Conservation (phyloP, 2,797 vertebrate genomes). For the Scleropages formosus region DNA sequence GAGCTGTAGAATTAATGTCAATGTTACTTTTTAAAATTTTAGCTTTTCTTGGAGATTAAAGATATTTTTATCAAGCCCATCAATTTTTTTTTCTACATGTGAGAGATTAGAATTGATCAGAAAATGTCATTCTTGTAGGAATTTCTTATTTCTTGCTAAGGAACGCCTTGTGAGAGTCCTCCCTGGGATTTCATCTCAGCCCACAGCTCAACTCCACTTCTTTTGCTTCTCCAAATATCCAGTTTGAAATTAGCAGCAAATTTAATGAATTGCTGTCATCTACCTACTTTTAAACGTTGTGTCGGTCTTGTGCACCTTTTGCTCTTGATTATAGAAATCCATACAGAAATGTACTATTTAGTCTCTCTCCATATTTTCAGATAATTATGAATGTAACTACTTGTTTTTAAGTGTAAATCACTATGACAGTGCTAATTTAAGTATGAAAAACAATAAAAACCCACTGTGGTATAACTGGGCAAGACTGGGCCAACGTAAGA, state of each 20-base stretch:
- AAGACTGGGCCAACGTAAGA: too few relatives aligned
- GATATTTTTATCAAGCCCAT: conserved; percentile 22
- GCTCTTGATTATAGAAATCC: neutral
- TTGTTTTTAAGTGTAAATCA: too few relatives aligned
- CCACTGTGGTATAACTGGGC: too few relatives aligned
- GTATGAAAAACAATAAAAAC: too few relatives aligned
- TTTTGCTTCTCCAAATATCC: neutral
- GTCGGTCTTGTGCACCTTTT: neutral
- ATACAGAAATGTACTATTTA: too few relatives aligned
- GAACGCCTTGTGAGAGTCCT: conserved; percentile 14
- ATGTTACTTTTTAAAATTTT: conserved; percentile 10
- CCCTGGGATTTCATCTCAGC: conserved; percentile 12
- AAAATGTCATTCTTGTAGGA: conserved; percentile 17
- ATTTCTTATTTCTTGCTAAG: neutral
- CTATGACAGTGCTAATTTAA: too few relatives aligned
- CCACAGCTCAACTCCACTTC: conserved; percentile 1
- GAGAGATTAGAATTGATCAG: conserved; percentile 14
- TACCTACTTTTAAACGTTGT: neutral
- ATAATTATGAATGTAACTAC: neutral
- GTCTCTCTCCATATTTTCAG: too few relatives aligned
- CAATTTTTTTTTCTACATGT: conserved; percentile 17
- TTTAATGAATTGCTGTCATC: neutral
- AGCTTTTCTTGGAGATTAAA: conserved; percentile 14
- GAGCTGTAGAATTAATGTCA: conserved; percentile 24
- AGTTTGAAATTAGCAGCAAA: neutral